These are phyloP conservation scores for Cheilosia pagana DNA, from an alignment of 2,888 invertebrate species.

Conservation along the genomic window DNA sequence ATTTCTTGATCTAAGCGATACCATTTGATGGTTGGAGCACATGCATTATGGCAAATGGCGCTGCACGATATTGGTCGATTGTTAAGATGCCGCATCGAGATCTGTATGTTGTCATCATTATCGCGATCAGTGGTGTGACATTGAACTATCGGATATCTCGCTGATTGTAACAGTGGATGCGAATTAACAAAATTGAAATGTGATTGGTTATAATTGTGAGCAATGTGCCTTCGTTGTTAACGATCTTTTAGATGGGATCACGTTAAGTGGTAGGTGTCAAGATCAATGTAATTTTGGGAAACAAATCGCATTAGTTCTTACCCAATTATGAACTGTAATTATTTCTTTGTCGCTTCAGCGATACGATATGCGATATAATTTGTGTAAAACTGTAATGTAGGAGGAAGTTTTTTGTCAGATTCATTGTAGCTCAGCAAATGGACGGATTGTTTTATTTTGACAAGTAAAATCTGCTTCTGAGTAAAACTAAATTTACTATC, in stretches of 20 bases:
- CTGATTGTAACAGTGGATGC: constrained; percentile 5
- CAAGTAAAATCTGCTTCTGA: no score
- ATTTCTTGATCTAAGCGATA: constrained; percentile 28
- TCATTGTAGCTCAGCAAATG: no score
- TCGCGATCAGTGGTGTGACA: constrained; percentile 23
- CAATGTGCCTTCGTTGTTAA: no score
- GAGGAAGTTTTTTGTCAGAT: no score
- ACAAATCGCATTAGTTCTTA: no score
- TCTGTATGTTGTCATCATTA: constrained; percentile 7
- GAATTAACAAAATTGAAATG: constrained; percentile 41
- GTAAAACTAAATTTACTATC: no score
- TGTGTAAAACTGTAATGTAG: no score
- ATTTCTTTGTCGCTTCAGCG: no score
- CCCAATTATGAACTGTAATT: no score
- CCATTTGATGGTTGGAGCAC: constrained; percentile 6
- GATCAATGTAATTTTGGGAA: no score
- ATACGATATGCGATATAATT: no score
- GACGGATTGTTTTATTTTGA: no score
- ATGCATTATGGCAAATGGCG: background rate
- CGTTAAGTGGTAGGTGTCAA: constrained; percentile 10
- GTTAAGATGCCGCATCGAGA: constrained; percentile 39
- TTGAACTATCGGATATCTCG: constrained; percentile 18
- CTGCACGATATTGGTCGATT: background rate
- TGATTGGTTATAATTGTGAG: constrained; percentile 9
- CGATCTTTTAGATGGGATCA: background rate